Evolutionary conservation across 2,797 vertebrate species (phyloP).

Genomic region (Apogon hyalosoma): DNA sequence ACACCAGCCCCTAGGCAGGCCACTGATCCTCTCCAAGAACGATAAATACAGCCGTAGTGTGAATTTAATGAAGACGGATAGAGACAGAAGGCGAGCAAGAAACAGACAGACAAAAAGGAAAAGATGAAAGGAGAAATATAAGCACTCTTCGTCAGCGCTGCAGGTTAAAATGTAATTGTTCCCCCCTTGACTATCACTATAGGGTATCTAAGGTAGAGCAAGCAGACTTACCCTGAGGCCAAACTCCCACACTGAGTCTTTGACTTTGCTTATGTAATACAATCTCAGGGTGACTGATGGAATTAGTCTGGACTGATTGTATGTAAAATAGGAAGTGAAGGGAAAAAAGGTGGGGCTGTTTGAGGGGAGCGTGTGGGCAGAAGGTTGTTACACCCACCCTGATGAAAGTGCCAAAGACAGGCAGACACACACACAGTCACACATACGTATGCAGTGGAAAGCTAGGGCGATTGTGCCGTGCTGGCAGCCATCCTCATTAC

Average conservation of each 20-base stretch:
- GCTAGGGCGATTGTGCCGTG: constrained; percentile 46
- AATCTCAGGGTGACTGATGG: constrained; percentile 71
- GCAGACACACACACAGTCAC: constrained; percentile 6
- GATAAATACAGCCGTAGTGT: constrained; percentile 77
- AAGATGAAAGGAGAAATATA: constrained; percentile 67
- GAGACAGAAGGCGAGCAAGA: constrained; percentile 46
- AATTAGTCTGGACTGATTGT: constrained; percentile 65
- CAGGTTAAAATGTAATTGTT: constrained; percentile 79
- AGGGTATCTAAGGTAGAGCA: constrained; percentile 68
- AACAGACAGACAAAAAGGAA: constrained; percentile 48
- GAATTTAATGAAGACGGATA: constrained; percentile 83
- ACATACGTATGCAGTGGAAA: constrained; percentile 8
- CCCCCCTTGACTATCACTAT: constrained; percentile 75
- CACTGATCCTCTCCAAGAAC: constrained; percentile 73
- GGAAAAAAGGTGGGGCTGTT: constrained; percentile 6
- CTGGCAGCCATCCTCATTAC: constrained; percentile 72
- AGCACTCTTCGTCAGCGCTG: constrained; percentile 66
- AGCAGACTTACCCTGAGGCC: constrained; percentile 71
- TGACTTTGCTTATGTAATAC: constrained; percentile 70
- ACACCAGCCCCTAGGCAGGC: constrained; percentile 61
- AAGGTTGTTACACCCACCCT: constrained; percentile 7
- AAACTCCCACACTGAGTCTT: constrained; percentile 59
- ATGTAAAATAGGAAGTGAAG: constrained; percentile 49
- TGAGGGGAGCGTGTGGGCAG: neutral
- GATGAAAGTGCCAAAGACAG: constrained; percentile 48